These are phyloP conservation scores for Pituophis catenifer DNA, from an alignment of 2,113 vertebrate genomes.

Conservation along the genomic window DNA sequence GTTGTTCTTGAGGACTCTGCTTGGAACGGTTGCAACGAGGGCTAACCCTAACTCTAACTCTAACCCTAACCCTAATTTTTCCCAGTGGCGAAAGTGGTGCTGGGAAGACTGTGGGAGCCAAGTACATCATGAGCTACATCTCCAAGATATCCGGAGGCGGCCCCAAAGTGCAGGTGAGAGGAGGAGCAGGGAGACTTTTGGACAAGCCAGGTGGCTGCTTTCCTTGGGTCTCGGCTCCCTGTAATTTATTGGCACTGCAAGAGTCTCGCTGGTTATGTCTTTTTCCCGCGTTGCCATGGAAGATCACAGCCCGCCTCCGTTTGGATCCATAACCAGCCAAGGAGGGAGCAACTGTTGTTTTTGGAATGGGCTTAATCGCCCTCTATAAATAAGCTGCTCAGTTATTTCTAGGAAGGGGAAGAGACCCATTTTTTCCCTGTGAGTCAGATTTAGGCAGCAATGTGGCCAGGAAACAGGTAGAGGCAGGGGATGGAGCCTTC, in stretches of 20 bases:
- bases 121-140: constrained; percentile 96
- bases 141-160: constrained; percentile 95
- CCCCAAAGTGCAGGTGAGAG: constrained; percentile 89
- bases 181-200: background rate
- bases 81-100: constrained; percentile 92
- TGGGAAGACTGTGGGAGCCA: constrained; percentile 96
- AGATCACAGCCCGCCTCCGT: constrained; percentile 36
- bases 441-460: constrained; percentile 1
- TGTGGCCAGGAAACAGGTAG: background rate
- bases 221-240: background rate
- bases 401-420: constrained; percentile 8
- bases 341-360: constrained; percentile 51
- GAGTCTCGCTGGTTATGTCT: constrained; percentile 31
- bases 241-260: constrained; percentile 21
- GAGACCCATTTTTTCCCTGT: background rate
- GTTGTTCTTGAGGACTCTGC: background rate
- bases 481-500: background rate
- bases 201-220: background rate
- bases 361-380: constrained; percentile 42
- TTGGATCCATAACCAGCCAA: constrained; percentile 46
- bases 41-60: constrained; percentile 9
- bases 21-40: background rate
- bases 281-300: constrained; percentile 43
- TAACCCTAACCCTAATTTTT: constrained; percentile 26
- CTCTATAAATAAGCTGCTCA: constrained; percentile 43